Evolutionary conservation across 2,888 invertebrate genomes (phyloP), one percentile per base, ranked within the genome.

Genomic region (Aelia acuminata): DNA sequence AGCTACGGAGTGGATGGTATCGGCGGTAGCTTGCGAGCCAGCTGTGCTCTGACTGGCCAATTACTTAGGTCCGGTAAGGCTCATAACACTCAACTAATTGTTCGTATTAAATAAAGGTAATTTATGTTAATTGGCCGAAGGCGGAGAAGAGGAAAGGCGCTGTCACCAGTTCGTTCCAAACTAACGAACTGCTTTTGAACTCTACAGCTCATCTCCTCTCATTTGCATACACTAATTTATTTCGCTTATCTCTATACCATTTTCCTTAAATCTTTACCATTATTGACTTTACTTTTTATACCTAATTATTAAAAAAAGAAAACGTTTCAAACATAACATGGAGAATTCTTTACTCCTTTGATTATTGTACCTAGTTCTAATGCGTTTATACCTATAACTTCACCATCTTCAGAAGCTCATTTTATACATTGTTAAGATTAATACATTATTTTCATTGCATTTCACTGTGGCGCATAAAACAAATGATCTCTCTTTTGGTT

Each of bases 141-240:
- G 11, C n/a, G 1, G 13, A 7, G 11, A 47, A n/a, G 10, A 11
- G 11, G 18, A 35, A 80, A 10, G 43, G 5, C 1, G 18, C 80
- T 80, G 80, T 80, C 80, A 80, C 80, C 80, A 80, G 43, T 43
- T n/a, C 43, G 43, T 43, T 5, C 2, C 43, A 39, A 5, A 13
- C 13, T 39, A 80, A 80, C n/a, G 43, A 80, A 80, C 80, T 47
- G 80, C 80, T 80, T 43, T 47, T 80, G 43, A 80, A 22, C 80
- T 47, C 11, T n/a, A 8, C 47, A 7, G 22, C 80, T 80, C 80
- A 22, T 47, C 43, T 35, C 75, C 35, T 22, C n/a, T 4, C 13
- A 80, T 80, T 80, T 80, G 80, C 80, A 80, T 80, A 47, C 4
- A 43, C 43, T 43, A 80, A 80, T 80, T 80, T 80, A 80, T 80